Evolutionary conservation across 64 coral and sea anemone genomes (phyloP), one percentile per base, ranked within the genome.

Genomic region (Montipora cactus): DNA sequence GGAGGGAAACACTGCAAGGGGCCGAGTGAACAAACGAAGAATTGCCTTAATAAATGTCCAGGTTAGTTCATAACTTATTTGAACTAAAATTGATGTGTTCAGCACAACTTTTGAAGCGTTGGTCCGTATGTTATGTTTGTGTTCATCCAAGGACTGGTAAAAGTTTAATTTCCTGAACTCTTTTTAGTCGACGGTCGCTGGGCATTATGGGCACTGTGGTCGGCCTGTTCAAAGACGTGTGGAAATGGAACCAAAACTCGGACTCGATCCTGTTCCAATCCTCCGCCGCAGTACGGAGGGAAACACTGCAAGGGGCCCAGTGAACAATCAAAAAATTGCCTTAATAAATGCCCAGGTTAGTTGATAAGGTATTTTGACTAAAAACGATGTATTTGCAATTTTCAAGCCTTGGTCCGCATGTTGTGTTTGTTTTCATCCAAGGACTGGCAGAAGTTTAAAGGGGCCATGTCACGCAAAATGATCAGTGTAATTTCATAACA

Each of bases 151-250:
- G 7, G 6, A 11, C 7, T n/a, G 7, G 62, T 14, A 4, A 9
- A 37, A 37, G 37, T 37, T 37, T 37, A 37, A 37, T 55, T 55
- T 46, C 14, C 8, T 77, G 12, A 13, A 5, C 45, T 47, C 12
- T 15, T 67, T 66, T 67, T 8, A 67, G 62, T 67, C 12, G 16
- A 67, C 62, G 62, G 62, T 14, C 62, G 62, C 62, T 67, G 62
- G 62, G 62, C 8, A 67, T 67, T 67, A 9, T 91, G 89, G 90
- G 12, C 22, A 3, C 11, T 68, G 14, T 92, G 90, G 90, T 76
- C 79, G 11, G 37, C n/a, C 73, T 92, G 90, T 71, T 83, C 90
- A n/a, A 84, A 84, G 90, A 48, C 49, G 49, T 92, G 90, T 84
- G 90, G 90, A 12, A 12, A 80, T 62, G 90, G 90, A 18, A 58